Percentiles rank a stretch among this genome's conserved stretches.
Evolutionary conservation across 2,113 vertebrate species (phyloP).

Genomic region (Aepyceros melampus): DNA sequence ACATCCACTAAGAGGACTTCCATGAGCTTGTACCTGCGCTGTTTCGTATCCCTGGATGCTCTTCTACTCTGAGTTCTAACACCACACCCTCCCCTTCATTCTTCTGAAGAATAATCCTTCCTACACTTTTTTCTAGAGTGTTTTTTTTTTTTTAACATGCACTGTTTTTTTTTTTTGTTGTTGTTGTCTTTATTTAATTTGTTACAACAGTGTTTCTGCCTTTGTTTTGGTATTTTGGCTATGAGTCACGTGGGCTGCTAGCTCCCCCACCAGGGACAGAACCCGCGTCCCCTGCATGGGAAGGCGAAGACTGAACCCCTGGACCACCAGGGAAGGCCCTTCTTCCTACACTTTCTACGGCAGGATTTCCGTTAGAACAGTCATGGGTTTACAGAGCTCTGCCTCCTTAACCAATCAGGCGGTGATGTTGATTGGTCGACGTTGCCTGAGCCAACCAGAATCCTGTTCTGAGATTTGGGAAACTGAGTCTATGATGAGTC

Average conservation of each 20-base stretch:
- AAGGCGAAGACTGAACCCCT: neutral
- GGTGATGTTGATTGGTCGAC: fast-evolving
- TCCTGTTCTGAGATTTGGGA: neutral
- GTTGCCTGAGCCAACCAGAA: neutral
- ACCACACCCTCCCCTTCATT: neutral
- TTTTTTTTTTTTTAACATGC: neutral
- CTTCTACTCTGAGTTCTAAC: neutral
- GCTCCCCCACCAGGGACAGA: fast-evolving
- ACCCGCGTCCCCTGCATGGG: neutral
- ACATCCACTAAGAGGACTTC: too few species aligned
- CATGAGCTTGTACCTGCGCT: fast-evolving
- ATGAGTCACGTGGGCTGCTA: neutral
- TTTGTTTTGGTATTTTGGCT: neutral
- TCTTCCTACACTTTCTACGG: neutral
- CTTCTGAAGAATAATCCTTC: neutral
- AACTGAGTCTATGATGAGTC: neutral
- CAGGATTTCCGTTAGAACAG: neutral
- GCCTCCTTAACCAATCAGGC: neutral
- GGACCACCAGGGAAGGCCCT: neutral
- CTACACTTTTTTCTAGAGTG: neutral
- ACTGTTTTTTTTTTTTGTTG: too few species aligned
- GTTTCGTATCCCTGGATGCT: neutral
- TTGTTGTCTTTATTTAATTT: neutral
- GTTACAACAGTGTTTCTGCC: neutral
- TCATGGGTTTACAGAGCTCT: neutral